Evolutionary conservation across 2,113 vertebrate species (phyloP), one percentile per base, ranked within the genome.

Genomic region (Ictalurus punctatus): DNA sequence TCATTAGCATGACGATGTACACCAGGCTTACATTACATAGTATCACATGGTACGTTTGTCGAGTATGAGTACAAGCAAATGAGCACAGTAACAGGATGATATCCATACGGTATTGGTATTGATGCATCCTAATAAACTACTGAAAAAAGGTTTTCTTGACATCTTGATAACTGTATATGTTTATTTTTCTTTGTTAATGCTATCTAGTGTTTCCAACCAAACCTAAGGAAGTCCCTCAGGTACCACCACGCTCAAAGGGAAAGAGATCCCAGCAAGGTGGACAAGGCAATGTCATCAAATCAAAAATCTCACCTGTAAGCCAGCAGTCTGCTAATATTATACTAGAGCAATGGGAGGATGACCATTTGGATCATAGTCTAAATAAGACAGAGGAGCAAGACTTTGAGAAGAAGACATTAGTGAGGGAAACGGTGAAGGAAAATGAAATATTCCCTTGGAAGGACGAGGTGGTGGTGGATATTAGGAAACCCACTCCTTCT

Each of bases 261-360:
- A 80, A 82, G 21, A 73, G 54, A 59, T 59, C 87, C 44, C 86
- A 69, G 17, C 71, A 80, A 59, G 56, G 25, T 48, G n/a, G 59
- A 63, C 89, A 89, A 84, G 61, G 78, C 65, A 67, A 83, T 90
- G 89, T 89, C 25, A 91, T 91, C 27, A 92, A 93, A 78, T 90
- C 92, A 52, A 93, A 93, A 91, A 95, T 91, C 88, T 93, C 91
- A 86, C 9, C 86, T 30, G 8, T 92, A 52, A 93, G 91, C 88
- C 88, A 93, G 40, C 92, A 92, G 88, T 92, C 93, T 40, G 1
- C 37, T 0, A 86, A 92, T 52, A 21, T 65, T 52, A 5, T 78
- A 44, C 83, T 89, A 67, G 88, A 92, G 21, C 6, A 85, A 44
- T 87, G 67, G 44, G 23, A 73, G 1, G 86, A 63, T 69, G 84